phyloP scores from a whole-genome alignment of 2,797 vertebrate species.

The Poeciliopsis infans region DNA sequence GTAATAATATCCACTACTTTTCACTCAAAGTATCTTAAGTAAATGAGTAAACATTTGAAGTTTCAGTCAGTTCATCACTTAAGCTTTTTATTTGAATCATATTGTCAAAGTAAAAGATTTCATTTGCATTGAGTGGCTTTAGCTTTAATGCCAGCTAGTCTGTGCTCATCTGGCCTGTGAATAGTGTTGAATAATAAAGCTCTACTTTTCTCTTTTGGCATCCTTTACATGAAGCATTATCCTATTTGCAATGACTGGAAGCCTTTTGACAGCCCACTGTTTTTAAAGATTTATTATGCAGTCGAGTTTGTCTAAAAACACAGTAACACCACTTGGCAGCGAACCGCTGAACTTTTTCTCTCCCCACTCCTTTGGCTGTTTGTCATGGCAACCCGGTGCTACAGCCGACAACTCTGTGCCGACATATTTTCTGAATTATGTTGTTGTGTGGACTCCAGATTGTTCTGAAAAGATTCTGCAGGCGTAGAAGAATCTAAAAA shows the following conservation, averaged over 20 bases:
- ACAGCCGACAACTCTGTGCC: constrained; percentile 55
- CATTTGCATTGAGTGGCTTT: background rate
- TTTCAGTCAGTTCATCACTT: background rate
- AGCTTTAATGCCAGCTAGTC: background rate
- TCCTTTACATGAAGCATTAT: background rate
- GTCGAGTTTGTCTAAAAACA: background rate
- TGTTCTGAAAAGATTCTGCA: background rate
- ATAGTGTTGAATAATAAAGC: background rate
- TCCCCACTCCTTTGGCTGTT: constrained; percentile 66
- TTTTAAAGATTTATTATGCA: background rate
- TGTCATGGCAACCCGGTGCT: constrained; percentile 81
- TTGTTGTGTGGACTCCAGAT: constrained; percentile 28
- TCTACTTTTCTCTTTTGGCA: background rate
- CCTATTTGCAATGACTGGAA: constrained; percentile 15
- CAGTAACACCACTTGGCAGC: constrained; percentile 36
- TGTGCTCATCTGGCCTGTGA: background rate
- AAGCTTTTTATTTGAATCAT: background rate
- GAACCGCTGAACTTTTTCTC: constrained; percentile 16
- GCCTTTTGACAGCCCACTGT: constrained; percentile 33
- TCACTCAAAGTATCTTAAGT: background rate
- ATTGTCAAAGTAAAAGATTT: background rate
- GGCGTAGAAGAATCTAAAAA: constrained; percentile 31
- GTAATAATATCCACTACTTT: background rate
- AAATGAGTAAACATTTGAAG: background rate
- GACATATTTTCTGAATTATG: constrained; percentile 46